phyloP scores from a whole-genome alignment of 2,113 vertebrate species.

The Podocnemis expansa region DNA sequence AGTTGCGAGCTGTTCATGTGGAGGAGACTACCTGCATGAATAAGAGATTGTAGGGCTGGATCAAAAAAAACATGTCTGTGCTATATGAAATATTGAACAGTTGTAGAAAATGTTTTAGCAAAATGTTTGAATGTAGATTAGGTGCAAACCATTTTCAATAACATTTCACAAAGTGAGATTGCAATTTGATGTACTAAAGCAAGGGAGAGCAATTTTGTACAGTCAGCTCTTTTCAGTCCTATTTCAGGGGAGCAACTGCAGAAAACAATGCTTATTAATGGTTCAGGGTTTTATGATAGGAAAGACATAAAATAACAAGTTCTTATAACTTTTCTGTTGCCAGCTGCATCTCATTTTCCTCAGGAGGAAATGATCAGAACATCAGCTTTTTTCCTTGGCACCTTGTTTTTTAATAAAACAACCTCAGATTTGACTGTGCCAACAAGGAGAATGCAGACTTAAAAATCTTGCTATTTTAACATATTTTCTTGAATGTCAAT shows the following conservation, averaged over 20 bases:
- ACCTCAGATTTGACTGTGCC: not conserved
- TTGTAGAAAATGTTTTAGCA: not conserved
- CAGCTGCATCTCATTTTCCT: not conserved
- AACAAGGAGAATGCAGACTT: not conserved
- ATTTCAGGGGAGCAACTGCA: not conserved
- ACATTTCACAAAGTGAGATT: not conserved
- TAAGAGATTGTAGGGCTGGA: not conserved
- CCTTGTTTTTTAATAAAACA: not conserved
- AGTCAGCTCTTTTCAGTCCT: not conserved
- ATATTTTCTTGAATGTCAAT: no score
- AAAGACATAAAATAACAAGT: not conserved
- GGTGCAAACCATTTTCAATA: fast-evolving
- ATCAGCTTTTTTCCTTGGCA: not conserved
- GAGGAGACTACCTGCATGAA: fast-evolving
- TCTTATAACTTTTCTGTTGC: fast-evolving
- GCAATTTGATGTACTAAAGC: not conserved
- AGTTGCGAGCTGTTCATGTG: not conserved
- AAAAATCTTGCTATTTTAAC: no score
- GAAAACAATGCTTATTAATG: not conserved
- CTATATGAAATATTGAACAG: fast-evolving
- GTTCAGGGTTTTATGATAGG: not conserved
- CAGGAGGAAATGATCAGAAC: not conserved
- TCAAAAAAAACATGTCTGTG: fast-evolving
- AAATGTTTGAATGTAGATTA: fast-evolving
- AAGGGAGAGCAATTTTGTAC: not conserved